Percentiles rank a stretch among this genome's conserved stretches.
phyloP scores from a whole-genome alignment of 1,140 invertebrate species.

The Drosophila varians region DNA sequence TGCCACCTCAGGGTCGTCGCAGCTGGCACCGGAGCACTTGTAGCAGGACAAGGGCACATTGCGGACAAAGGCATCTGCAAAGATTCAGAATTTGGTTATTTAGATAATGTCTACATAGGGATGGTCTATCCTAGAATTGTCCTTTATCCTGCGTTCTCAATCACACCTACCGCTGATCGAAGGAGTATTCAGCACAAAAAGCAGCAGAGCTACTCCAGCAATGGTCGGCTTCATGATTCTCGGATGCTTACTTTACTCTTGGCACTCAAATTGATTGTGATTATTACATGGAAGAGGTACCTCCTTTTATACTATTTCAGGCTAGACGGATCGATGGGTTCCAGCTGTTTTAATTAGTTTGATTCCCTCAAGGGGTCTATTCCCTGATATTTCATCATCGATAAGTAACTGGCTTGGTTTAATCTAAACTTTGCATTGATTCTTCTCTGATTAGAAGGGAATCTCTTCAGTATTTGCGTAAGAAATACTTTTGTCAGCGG shows the following conservation, averaged over 20 bases:
- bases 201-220: background rate
- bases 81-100: no score
- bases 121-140: background rate
- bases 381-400: background rate
- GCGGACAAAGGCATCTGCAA: background rate
- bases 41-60: conserved; percentile 46
- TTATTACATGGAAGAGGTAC: background rate
- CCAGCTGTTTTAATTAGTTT: background rate
- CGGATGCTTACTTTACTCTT: background rate
- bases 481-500: background rate
- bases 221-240: background rate
- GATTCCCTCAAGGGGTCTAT: background rate
- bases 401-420: background rate
- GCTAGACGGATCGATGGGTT: background rate
- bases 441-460: background rate
- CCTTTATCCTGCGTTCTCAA: background rate
- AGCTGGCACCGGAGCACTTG: conserved; percentile 8
- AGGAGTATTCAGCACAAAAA: background rate
- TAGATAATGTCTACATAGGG: no score
- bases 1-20: background rate
- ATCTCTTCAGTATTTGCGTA: background rate
- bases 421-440: background rate
- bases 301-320: background rate
- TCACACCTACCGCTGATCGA: background rate
- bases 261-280: background rate